Evolutionary conservation across 2,888 invertebrate genomes (phyloP), one percentile per base, ranked within the genome.

Genomic region (Phlogophora meticulosa): DNA sequence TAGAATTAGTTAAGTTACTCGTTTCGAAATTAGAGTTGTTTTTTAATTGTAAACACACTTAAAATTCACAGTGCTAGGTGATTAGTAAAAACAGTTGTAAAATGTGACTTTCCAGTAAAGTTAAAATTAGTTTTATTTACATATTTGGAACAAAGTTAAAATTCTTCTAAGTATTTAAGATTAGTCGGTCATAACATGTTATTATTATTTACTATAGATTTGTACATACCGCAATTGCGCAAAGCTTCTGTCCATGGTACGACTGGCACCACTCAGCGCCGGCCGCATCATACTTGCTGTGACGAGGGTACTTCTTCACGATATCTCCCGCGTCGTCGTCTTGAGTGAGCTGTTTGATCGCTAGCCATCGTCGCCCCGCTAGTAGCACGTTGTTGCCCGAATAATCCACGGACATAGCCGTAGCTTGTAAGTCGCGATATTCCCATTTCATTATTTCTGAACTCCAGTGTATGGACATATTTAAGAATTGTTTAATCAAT

Each of bases 251-350:
- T 64, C 98, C 97, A 58, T 97, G 96, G 60, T 96, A 95, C 45
- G 97, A 98, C 57, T 98, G 98, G 89, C 98, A 98, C 98, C 98
- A 99, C 93, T 99, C 98, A 0, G 98, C 98, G 15, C 98, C 98
- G 5, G 98, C 98, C 0, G 99, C 98, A 90, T 99, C 99, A 92
- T 98, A 99, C 94, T 99, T 98, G 88, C 98, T 98, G 87, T 98
- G 98, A 22, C 98, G 96, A 34, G 97, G 97, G 87, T 98, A 98
- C 85, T 98, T 98, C 78, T 97, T 97, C 11, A 98, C 94, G 1
- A 96, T 96, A 82, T 97, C 97, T 11, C 96, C 96, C 0, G 97
- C 96, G 58, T 97, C 96, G 69, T 97, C 97, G 73, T 97, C 97
- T 53, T 99, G 93, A 82, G 97, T 97, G 82, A 98, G 96, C 62